Evolutionary conservation across 64 coral and sea anemone genomes (phyloP).

Genomic region (Platygyra sinensis): DNA sequence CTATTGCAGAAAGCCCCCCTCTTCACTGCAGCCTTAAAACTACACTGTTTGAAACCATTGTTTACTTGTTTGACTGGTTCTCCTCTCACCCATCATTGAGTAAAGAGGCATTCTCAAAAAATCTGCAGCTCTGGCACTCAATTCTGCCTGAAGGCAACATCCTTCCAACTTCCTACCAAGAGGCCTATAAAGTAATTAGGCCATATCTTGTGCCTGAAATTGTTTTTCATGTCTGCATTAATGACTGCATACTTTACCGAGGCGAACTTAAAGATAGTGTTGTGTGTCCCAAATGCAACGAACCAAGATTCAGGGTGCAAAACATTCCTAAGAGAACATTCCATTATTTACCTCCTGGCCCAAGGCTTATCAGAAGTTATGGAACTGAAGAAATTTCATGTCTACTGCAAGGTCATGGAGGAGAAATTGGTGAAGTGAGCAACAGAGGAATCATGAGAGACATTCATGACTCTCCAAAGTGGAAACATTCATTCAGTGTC

Average conservation of each 20-base stretch:
- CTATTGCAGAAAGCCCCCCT: constrained; percentile 2
- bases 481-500: constrained; percentile 28
- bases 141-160: constrained; percentile 55
- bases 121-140: constrained; percentile 38
- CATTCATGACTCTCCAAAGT: constrained; percentile 39
- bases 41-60: constrained; percentile 21
- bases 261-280: constrained; percentile 31
- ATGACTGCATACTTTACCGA: constrained; percentile 69
- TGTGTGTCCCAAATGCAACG: constrained; percentile 38
- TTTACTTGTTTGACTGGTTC: constrained; percentile 51
- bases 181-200: constrained; percentile 46
- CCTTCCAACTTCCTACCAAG: constrained; percentile 45
- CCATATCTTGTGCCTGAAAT: constrained; percentile 54
- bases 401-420: constrained; percentile 34
- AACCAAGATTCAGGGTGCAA: constrained; percentile 1
- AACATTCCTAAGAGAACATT: constrained; percentile 49
- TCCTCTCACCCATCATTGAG: constrained; percentile 46
- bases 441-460: neutral
- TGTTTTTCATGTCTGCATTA: constrained; percentile 39
- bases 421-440: neutral
- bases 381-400: constrained; percentile 33
- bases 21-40: constrained; percentile 26
- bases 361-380: constrained; percentile 55
- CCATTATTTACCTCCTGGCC: constrained; percentile 56
- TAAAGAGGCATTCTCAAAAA: constrained; percentile 70